Evolutionary conservation across 2,888 invertebrate genomes (phyloP).

Genomic region (Acanthosepion lycidas): DNA sequence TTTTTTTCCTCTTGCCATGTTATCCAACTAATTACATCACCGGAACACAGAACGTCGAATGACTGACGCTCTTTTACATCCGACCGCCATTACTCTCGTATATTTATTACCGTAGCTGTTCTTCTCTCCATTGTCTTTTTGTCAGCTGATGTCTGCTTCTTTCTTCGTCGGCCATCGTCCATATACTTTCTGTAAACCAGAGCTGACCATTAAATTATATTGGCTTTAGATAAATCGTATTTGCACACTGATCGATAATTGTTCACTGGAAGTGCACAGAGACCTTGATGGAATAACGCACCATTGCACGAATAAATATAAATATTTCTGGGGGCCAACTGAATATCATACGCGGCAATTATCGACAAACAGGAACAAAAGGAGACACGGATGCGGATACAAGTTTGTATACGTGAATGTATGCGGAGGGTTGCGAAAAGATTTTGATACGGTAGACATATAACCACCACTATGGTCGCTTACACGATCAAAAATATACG

Average conservation of each 20-base stretch:
- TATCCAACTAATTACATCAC: neutral
- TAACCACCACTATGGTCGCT: neutral
- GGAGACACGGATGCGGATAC: neutral
- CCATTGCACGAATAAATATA: neutral
- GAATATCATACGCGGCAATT: neutral
- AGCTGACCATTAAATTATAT: neutral
- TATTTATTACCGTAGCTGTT: neutral
- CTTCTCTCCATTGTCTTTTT: neutral
- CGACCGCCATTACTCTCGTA: neutral
- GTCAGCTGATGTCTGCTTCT: neutral
- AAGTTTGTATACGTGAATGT: neutral
- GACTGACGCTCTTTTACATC: neutral
- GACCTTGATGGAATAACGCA: neutral
- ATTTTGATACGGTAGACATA: neutral
- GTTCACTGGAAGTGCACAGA: neutral
- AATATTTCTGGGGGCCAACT: neutral
- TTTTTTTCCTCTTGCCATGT: neutral
- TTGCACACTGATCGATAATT: slow-evolving; percentile 4
- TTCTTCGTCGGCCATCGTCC: neutral
- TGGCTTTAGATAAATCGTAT: slow-evolving; percentile 21
- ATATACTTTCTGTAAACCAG: neutral
- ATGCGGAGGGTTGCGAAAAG: neutral
- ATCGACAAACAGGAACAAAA: neutral
- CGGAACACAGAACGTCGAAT: neutral
- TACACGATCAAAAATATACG: too few species aligned